Evolutionary conservation across 2,888 invertebrate genomes (phyloP), one percentile per base, ranked within the genome.

Genomic region (Phymatocera aterrima): DNA sequence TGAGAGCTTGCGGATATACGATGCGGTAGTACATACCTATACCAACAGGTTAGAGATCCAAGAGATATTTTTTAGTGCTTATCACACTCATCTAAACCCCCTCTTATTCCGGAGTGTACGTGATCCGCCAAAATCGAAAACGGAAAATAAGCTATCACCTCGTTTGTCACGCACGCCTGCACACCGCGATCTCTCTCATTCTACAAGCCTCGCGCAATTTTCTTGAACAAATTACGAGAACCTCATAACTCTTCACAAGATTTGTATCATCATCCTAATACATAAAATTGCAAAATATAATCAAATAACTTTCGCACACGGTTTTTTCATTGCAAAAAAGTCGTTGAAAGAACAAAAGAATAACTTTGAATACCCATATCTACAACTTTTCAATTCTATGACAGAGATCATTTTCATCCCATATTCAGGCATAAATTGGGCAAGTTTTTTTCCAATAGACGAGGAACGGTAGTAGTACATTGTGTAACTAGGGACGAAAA

Each of bases 81-180:
- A 75, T 75, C 75, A 60, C 75, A 60, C 75, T 24, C n/a, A n/a
- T n/a, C 75, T 37, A 40, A 57, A 40, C 54, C 37, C 37, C 28
- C 57, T 57, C n/a, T 57, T 75, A 54, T 46, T 57, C 28, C 18
- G 15, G 40, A 28, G 54, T 40, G 57, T 37, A 57, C 54, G 37
- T 74, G 57, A 57, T 54, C 57, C 54, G 12, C 34, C 21, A 21
- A 37, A 54, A 57, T 57, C 61, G 37, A 37, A 64, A 64, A 2
- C 37, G 37, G 37, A 21, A 8, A n/a, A 40, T 24, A 40, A 74
- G 37, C 57, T 24, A 40, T 18, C 24, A n/a, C n/a, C 40, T 57
- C 43, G 8, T 60, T 60, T 60, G 57, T 75, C 75, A 75, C 75
- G 75, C 31, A 40, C 75, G 57, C 8, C n/a, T 18, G n/a, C n/a